Percentiles rank a stretch among this genome's conserved stretches.
Conservation (phyloP, 2,888 invertebrate genomes). For the Heterodera filipjevi region DNA sequence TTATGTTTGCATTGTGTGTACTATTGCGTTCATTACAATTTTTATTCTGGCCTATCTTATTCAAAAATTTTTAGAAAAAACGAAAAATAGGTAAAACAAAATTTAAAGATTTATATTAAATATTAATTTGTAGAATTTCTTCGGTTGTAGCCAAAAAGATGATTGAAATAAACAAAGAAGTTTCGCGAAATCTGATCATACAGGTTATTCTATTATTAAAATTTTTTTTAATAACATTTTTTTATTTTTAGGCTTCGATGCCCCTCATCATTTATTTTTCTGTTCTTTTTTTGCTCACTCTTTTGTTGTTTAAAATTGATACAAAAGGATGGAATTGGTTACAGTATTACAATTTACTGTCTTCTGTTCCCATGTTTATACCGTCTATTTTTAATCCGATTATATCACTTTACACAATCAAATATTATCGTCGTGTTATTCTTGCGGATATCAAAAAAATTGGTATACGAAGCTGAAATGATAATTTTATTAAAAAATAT, state of each 20-base stretch:
- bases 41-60: neutral
- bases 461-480: no score
- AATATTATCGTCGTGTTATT: neutral
- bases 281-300: neutral
- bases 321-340: neutral
- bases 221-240: neutral
- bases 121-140: neutral
- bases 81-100: neutral
- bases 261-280: neutral
- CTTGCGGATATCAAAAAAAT: neutral
- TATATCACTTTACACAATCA: neutral
- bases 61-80: neutral
- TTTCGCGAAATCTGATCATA: neutral
- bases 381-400: neutral
- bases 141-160: neutral
- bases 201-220: no score
- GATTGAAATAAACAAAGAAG: neutral
- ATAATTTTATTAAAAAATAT: no score
- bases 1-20: neutral
- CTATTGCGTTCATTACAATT: neutral
- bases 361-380: neutral
- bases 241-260: neutral
- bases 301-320: neutral
- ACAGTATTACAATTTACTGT: neutral
- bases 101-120: neutral